Evolutionary conservation across 2,888 invertebrate genomes (phyloP), one percentile per base, ranked within the genome.

Genomic region (Sminthurides aquaticus): DNA sequence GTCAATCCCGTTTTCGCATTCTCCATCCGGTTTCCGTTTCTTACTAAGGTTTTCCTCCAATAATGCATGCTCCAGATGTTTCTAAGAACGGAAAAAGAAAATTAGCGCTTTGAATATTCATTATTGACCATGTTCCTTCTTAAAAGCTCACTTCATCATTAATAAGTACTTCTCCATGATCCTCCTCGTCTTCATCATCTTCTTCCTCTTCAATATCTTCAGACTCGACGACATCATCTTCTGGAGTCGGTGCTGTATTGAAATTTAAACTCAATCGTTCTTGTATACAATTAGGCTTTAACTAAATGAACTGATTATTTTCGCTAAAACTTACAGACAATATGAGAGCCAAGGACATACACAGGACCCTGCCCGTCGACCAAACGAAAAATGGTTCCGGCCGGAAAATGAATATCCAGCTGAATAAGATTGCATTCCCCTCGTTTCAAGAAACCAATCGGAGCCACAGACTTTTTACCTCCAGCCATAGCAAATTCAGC

Each of bases 151-250:
- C 26, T 5, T 60, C 60, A 2, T 49, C 49, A 15, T 3, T 34
- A 11, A 20, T 29, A 29, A 58, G 22, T 2, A 24, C 49, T 18
- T 60, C 60, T n/a, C 49, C 60, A 49, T 11, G 25, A 24, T 26
- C 27, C 1, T 27, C 29, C 2, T 60, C 60, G 25, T 60, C 60
- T 26, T 60, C 60, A 20, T 60, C 60, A 18, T 60, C 60, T 27
- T 60, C 60, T 22, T 60, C 57, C n/a, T 57, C 59, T 49, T 59
- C 60, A 25, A 60, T 26, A 26, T 60, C 59, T 59, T 59, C 60
- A 11, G 59, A 49, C 49, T 60, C 60, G 3, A 49, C 28, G 20
- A 60, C 27, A 29, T 60, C 60, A n/a, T 60, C 60, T 25, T 60
- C 60, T n/a, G 60, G 52, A 11, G 60, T 27, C n/a, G 49, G 49